Evolutionary conservation across 2,797 vertebrate species (phyloP), one percentile per base, ranked within the genome.

Genomic region (Nasua narica): DNA sequence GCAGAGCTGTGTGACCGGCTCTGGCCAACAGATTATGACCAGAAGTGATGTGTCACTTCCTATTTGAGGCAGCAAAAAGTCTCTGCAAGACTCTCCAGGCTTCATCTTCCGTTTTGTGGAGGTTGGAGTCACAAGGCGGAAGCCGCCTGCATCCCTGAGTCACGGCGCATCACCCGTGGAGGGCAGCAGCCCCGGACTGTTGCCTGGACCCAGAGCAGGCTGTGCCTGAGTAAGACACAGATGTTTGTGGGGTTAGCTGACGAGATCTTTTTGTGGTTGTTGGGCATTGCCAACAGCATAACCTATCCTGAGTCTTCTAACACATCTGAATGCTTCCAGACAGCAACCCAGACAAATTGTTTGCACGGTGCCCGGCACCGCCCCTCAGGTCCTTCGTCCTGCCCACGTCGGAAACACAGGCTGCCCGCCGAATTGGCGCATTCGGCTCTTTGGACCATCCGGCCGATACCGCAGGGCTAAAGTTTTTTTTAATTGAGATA

Each of bases 41-140:
- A 58, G 72, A 87, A 92, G 40, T 7, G 65, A 67, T 7, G n/a
- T 60, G 54, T 85, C 90, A 58, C 72, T 76, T 94, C 40, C 52
- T 56, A 32, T 46, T 19, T 29, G 78, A 67, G 69, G 50, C 67
- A 60, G 58, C 56, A 43, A 58, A 67, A 67, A 25, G 40, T 48
- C 29, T 46, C 40, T 27, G 46, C 54, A 12, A 86, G 54, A 18
- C 56, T 85, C n/a, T 67, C 14, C 37, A n/a, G 56, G 8, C 25
- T 37, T 37, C 14, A 16, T 19, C 72, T 16, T 85, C 7, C 56
- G 9, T 62, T 11, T 23, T 3, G 3, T 65, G 18, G 25, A 54
- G 83, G 37, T n/a, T 25, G 15, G 25, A 65, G 54, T 50, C 56
- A 40, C 11, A 27, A 40, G 81, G 13, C 25, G 25, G 77, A 88